Evolutionary conservation across 2,113 vertebrate genomes (phyloP).

Genomic region (Albula goreensis): DNA sequence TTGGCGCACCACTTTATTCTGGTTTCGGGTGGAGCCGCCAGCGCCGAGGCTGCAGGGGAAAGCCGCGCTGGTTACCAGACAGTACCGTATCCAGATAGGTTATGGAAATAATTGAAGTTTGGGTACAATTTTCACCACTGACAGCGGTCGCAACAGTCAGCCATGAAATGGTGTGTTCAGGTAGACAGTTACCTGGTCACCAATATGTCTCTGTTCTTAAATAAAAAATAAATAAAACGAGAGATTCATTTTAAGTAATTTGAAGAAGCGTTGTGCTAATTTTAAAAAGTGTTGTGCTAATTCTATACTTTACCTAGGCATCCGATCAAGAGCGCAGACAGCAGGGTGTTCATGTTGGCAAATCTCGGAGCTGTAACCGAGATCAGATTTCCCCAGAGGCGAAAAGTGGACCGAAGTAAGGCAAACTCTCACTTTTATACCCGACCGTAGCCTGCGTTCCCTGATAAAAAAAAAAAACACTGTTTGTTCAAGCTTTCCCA

Average conservation of each 20-base stretch:
- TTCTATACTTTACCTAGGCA: constrained; percentile 62
- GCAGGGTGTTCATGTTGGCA: constrained; percentile 60
- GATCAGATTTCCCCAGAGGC: constrained; percentile 30
- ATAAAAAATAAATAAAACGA: too few relatives aligned
- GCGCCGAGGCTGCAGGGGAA: constrained; percentile 26
- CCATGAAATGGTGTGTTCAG: too few relatives aligned
- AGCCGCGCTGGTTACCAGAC: background rate
- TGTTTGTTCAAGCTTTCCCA: constrained; percentile 60
- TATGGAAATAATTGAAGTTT: background rate
- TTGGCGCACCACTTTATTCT: constrained; percentile 65
- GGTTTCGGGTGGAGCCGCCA: constrained; percentile 20
- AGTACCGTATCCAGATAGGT: background rate
- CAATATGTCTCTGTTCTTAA: too few relatives aligned
- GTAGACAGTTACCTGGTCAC: too few relatives aligned
- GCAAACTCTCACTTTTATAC: constrained; percentile 56
- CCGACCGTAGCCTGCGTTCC: constrained; percentile 26
- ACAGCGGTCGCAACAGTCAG: too few relatives aligned
- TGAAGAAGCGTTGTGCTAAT: too few relatives aligned
- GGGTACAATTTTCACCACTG: background rate
- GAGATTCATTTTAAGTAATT: too few relatives aligned
- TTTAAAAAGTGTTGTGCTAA: too few relatives aligned
- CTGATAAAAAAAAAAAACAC: background rate
- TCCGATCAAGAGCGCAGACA: constrained; percentile 52
- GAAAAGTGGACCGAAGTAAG: constrained; percentile 31
- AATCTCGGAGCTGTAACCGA: background rate